Evolutionary conservation across 2,113 vertebrate genomes (phyloP).

Genomic region (Stegastes partitus): DNA sequence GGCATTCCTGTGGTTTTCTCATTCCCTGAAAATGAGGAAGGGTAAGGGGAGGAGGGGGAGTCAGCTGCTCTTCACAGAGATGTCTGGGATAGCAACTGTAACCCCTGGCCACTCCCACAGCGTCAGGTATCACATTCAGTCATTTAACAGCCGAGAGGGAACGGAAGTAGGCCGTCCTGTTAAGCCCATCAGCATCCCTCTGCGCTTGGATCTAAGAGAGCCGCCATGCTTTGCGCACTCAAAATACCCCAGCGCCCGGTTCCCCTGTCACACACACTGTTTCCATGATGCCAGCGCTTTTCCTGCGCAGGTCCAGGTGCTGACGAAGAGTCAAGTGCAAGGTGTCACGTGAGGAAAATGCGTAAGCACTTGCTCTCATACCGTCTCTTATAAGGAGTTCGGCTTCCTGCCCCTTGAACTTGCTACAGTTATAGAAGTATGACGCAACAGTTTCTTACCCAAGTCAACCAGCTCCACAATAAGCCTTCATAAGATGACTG

Average conservation of each 20-base stretch:
- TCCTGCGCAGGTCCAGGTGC: slow-evolving; percentile 59
- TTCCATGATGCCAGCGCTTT: slow-evolving; percentile 78
- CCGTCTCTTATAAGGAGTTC: slow-evolving; percentile 76
- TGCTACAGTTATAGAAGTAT: slow-evolving; percentile 55
- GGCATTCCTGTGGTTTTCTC: slow-evolving; percentile 69
- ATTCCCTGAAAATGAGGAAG: slow-evolving; percentile 65
- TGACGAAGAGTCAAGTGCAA: slow-evolving; percentile 50
- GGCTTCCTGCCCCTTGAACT: slow-evolving; percentile 35
- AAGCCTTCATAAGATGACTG: background rate
- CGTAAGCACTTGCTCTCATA: slow-evolving; percentile 62
- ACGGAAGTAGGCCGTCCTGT: slow-evolving; percentile 77
- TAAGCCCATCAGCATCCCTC: slow-evolving; percentile 75
- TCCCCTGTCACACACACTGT: slow-evolving; percentile 64
- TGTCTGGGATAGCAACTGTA: slow-evolving; percentile 76
- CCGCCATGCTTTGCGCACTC: slow-evolving; percentile 65
- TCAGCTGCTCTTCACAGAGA: slow-evolving; percentile 81
- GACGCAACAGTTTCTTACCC: slow-evolving; percentile 44
- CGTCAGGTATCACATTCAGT: slow-evolving; percentile 73
- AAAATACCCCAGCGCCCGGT: slow-evolving; percentile 70
- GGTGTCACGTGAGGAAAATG: slow-evolving; percentile 52
- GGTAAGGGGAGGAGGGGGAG: slow-evolving; percentile 28
- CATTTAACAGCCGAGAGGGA: slow-evolving; percentile 67
- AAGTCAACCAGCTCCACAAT: slow-evolving; percentile 10
- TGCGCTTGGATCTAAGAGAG: slow-evolving; percentile 69
- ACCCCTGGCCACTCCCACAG: slow-evolving; percentile 69